Evolutionary conservation across 2,888 invertebrate species (phyloP), one percentile per base, ranked within the genome.

Genomic region (Drosophila lacicola): DNA sequence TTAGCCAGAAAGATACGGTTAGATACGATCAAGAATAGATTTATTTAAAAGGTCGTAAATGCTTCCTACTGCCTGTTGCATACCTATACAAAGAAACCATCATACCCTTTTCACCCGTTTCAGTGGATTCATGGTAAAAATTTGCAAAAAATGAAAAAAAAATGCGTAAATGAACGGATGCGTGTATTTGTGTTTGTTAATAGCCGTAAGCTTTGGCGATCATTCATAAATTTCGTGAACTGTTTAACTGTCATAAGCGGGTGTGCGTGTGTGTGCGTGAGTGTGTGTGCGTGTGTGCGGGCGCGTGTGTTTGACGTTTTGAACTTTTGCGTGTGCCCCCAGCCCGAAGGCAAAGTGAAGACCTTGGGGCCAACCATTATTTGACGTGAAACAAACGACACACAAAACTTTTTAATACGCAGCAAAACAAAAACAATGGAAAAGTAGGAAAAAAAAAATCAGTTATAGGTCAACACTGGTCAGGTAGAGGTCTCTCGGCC

Each of bases 151-250:
- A 44, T 63, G 39, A 56, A 55, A 46, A 66, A 71, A 63, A 56
- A 62, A 45, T 37, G 53, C 61, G 29, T 65, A 64, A 75, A 64
- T 57, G 25, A 65, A 64, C 63, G 57, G 44, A 67, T 47, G 53
- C 39, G 65, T 36, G 47, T 49, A 45, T 47, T 74, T 77, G 78
- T 82, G 42, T 86, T 80, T 66, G 82, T 84, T 87, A 78, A 87
- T 72, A 76, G 88, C 84, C 84, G 64, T 70, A 72, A 73, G 79
- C 74, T 73, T 60, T 67, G 73, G 17, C 73, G 88, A 88, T 83
- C 88, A 88, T 88, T 83, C 85, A 85, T 88, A 83, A 88, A 88
- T 71, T 85, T 85, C 68, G 62, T 77, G 77, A 76, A 76, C 84
- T 81, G 71, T 71, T 77, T 73, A 63, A 70, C 65, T 74, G 49